These are phyloP conservation scores for Centropus unirufus DNA, from an alignment of 2,113 vertebrate genomes.

Conservation along the genomic window DNA sequence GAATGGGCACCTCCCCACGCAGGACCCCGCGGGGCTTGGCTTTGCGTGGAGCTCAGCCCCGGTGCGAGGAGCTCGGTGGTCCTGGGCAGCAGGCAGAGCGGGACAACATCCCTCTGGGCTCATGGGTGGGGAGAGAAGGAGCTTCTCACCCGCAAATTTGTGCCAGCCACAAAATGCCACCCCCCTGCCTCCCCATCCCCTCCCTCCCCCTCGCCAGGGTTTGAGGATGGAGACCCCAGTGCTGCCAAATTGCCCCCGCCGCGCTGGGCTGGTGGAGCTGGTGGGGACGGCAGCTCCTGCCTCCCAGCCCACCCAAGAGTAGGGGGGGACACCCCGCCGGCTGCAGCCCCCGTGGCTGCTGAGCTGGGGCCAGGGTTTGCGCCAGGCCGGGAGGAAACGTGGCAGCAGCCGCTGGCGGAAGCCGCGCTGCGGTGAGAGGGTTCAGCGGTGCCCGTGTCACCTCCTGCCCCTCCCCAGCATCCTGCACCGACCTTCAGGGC, in stretches of 20 bases:
- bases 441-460: neutral
- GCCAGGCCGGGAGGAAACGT: neutral
- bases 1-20: accelerated
- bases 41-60: neutral
- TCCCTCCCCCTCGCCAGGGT: accelerated
- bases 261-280: accelerated
- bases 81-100: accelerated
- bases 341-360: accelerated
- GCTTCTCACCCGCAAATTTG: neutral
- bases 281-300: neutral
- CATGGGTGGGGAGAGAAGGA: neutral
- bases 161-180: neutral
- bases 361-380: accelerated
- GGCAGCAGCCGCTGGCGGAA: neutral
- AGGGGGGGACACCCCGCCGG: accelerated
- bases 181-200: too few species aligned
- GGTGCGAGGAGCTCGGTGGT: neutral
- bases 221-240: neutral
- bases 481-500: accelerated
- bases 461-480: neutral
- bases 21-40: neutral
- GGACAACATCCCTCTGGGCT: neutral
- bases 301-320: neutral
- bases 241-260: neutral
- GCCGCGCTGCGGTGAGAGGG: accelerated